Evolutionary conservation across 2,888 invertebrate species (phyloP).

Genomic region (Carabus problematicus): DNA sequence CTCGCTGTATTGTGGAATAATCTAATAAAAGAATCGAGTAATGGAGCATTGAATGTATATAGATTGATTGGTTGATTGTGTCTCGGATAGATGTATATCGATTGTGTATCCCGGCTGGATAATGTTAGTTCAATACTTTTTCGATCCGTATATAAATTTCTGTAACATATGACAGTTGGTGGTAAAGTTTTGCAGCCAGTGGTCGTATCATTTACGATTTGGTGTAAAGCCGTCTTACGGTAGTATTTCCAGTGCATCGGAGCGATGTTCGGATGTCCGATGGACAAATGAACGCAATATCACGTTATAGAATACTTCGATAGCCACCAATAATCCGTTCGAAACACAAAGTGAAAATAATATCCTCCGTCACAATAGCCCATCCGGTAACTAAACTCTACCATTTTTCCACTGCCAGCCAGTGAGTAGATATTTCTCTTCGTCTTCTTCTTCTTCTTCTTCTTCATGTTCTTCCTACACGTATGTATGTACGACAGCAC

Average conservation of each 20-base stretch:
- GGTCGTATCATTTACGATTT: neutral
- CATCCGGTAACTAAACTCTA: slow-evolving; percentile 28
- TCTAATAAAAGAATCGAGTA: too few relatives aligned
- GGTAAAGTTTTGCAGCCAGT: too few relatives aligned
- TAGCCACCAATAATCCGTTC: slow-evolving; percentile 32
- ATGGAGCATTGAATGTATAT: too few relatives aligned
- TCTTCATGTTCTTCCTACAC: neutral
- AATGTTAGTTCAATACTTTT: too few relatives aligned
- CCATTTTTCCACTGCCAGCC: slow-evolving; percentile 17
- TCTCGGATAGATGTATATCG: too few relatives aligned
- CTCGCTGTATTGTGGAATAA: too few relatives aligned
- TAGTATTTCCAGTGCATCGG: slow-evolving; percentile 1
- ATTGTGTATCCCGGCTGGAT: too few relatives aligned
- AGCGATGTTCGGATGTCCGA: neutral
- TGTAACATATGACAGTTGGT: too few relatives aligned
- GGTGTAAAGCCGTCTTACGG: neutral
- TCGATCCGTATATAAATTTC: too few relatives aligned
- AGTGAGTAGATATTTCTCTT: neutral
- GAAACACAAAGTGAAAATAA: slow-evolving; percentile 38
- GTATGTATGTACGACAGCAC: slow-evolving; percentile 1
- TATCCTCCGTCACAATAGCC: slow-evolving; percentile 32
- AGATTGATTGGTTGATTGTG: too few relatives aligned
- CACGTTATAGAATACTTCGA: slow-evolving; percentile 26
- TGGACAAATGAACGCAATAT: slow-evolving; percentile 36
- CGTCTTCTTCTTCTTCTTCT: neutral